Evolutionary conservation across 1,140 invertebrate genomes (phyloP), one percentile per base, ranked within the genome.

Genomic region (Probaryconus sp.): DNA sequence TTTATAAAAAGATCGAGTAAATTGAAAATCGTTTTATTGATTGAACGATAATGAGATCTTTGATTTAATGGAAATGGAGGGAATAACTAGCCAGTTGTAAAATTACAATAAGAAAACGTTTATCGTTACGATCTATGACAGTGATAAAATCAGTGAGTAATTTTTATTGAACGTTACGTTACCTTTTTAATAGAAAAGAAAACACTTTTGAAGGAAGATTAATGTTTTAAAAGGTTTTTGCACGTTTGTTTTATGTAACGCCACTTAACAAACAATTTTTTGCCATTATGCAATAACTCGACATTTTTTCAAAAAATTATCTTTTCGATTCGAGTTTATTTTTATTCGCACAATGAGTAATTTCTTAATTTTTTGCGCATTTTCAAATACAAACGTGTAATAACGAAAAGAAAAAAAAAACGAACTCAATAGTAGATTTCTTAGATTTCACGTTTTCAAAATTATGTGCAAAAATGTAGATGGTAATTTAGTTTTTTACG

Each of bases 21-120:
- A n/a, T n/a, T n/a, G n/a, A n/a, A n/a, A n/a, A n/a, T n/a, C n/a
- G n/a, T n/a, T n/a, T n/a, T 47, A 56, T 40, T 48, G 53, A 43
- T 45, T 30, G 45, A 50, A 37, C 35, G 43, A 67, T 58, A 24
- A 24, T 24, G 21, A 24, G 21, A 24, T 3, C 7, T 3, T 24
- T 31, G 35, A 67, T 68, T 67, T 45, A 58, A 43, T 60, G 64
- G 64, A 68, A 68, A 68, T 42, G 6, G 24, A 48, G 51, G 42
- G 48, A 67, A 67, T 17, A 55, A 31, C 10, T 10, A 9, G 2
- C 30, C 3, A 4, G n/a, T 50, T 31, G 14, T 11, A 17, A 53
- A 6, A 50, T 58, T 35, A 51, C 35, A 60, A 53, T 53, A 68
- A 68, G 63, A 68, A 58, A 68, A 58, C 50, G 33, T 60, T 60